phyloP scores from a whole-genome alignment of 2,113 vertebrate species.

The Lipophrys pholis region DNA sequence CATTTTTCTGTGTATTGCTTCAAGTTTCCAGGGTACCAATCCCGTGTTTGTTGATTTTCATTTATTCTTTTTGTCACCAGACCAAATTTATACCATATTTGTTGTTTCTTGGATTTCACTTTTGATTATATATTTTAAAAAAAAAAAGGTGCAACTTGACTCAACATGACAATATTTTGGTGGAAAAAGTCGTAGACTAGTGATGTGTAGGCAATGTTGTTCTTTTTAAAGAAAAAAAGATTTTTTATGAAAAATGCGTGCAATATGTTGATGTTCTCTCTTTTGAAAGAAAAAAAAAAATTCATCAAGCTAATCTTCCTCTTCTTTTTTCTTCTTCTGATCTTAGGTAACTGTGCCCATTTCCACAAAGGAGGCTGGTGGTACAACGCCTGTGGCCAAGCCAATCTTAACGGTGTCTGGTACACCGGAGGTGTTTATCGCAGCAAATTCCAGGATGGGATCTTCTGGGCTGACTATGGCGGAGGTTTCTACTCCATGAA shows the following conservation, averaged over 20 bases:
- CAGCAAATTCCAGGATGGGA: conserved; percentile 97
- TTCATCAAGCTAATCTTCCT: not conserved
- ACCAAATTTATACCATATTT: too few relatives aligned
- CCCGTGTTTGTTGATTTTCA: too few relatives aligned
- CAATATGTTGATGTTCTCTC: too few relatives aligned
- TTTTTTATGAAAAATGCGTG: too few relatives aligned
- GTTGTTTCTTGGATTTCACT: not conserved
- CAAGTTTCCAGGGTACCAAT: too few relatives aligned
- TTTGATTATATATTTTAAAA: too few relatives aligned
- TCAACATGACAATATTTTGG: not conserved
- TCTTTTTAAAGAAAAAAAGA: not conserved
- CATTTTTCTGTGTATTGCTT: too few relatives aligned
- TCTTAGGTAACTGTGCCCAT: conserved; percentile 95
- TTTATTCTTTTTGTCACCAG: too few relatives aligned
- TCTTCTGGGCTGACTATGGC: conserved; percentile 98
- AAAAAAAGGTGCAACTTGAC: not conserved
- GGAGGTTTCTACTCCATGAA: conserved; percentile 97
- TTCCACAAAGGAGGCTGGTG: conserved; percentile 99
- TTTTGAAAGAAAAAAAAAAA: not conserved
- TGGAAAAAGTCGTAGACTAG: not conserved
- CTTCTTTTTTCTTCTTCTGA: conserved; percentile 6
- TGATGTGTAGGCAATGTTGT: not conserved
- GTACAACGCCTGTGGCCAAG: conserved; percentile 96
- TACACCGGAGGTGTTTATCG: conserved; percentile 96
- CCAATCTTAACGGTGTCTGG: conserved; percentile 98